A percentile compares a stretch with the other conserved stretches of the same genome.
Evolutionary conservation across 2,888 invertebrate genomes (phyloP).

Genomic region (Argyra leucocephala): DNA sequence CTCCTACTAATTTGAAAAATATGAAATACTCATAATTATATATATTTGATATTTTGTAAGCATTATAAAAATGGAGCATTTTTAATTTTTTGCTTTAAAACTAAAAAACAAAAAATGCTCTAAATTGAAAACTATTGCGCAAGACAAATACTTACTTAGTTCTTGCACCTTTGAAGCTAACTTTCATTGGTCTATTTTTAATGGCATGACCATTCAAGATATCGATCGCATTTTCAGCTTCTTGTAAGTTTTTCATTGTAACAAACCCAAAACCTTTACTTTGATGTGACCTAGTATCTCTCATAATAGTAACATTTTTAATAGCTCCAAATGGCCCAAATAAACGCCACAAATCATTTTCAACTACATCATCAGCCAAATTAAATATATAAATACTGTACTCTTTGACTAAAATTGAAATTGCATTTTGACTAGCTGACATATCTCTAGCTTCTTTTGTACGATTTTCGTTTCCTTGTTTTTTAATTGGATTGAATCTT

Average conservation of each 20-base stretch:
- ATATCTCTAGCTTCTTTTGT: neutral
- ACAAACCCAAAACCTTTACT: neutral
- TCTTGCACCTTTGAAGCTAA: neutral
- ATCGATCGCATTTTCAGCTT: conserved; percentile 4
- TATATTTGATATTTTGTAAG: too few species aligned
- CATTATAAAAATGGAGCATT: too few species aligned
- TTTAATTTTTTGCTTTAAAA: too few species aligned
- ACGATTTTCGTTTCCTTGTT: neutral
- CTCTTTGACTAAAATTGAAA: neutral
- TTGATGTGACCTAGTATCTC: neutral
- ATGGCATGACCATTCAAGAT: neutral
- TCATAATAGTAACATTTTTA: neutral
- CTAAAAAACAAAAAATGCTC: too few species aligned
- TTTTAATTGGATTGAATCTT: neutral
- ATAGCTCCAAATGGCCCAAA: conserved; percentile 1
- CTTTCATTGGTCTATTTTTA: neutral
- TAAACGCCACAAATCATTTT: neutral
- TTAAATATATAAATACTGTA: neutral
- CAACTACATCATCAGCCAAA: neutral
- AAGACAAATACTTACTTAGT: neutral
- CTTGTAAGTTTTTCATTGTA: neutral
- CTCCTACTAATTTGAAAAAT: too few species aligned
- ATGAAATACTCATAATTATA: too few species aligned
- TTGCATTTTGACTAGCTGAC: neutral
- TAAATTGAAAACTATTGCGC: too few species aligned